Base-by-base conservation (phyloP, 2,797 vertebrate species). In the Craterocephalus amniculus region DNA sequence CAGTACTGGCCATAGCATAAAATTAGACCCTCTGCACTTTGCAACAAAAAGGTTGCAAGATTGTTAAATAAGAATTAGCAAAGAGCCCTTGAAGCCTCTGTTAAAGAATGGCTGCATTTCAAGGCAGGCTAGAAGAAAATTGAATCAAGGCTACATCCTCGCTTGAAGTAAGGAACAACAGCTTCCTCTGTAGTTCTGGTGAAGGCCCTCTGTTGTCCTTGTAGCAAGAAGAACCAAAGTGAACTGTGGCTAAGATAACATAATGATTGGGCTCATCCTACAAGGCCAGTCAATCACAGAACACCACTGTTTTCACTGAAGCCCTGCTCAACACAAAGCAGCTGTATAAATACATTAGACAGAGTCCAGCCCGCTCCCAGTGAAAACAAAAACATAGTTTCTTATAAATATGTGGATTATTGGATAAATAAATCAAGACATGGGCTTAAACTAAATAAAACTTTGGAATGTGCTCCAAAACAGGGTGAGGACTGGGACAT, bases 321-420 rank as follows among this genome's bases (percentile, higher is more conserved):
- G 82, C 75, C 40, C 60, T 45, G 69, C 49, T 87, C 80, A 89
- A 90, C 86, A 68, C 64, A 57, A 59, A 89, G 67, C 93, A 94
- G 91, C 93, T 95, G 93, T 91, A 80, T 79, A 94, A 94, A 93
- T 92, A 95, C 66, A 87, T 92, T 87, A 89, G 72, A 81, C 63
- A 73, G 59, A 84, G 87, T 81, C 74, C 67, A 52, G 70, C 75
- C 66, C 70, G 80, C 73, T 83, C 64, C 38, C 56, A 85, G 83
- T 76, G 78, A 91, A 93, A 94, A 91, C 83, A 89, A 58, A 85
- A 81, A 79, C 76, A 57, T 63, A 65, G 67, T 62, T 81, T 88
- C 75, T 83, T 74, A 83, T 83, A 93, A 87, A 92, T 89, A 90
- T 56, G 81, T 77, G 80, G 85, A 89, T 84, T 85, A 86, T 88